Percentiles rank a stretch among this genome's conserved stretches.
These are phyloP conservation scores for Sminthurides bifidus DNA, from an alignment of 1,140 invertebrate genomes.

Conservation along the genomic window DNA sequence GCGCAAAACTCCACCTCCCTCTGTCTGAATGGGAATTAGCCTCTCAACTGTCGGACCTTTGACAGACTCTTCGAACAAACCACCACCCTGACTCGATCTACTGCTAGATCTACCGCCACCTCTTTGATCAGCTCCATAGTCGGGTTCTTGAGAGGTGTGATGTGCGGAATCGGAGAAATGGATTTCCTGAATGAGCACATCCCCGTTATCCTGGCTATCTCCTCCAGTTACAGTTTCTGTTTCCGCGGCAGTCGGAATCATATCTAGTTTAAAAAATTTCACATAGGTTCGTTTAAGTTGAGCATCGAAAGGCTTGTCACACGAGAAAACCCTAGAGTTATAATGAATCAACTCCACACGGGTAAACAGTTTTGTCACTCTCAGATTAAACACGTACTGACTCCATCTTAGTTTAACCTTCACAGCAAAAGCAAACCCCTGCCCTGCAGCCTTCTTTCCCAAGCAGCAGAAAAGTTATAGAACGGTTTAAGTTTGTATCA, in stretches of 20 bases:
- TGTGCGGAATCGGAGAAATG: neutral
- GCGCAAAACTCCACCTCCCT: neutral
- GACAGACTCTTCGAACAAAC: neutral
- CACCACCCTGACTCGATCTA: neutral
- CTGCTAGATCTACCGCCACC: neutral
- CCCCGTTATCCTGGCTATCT: neutral
- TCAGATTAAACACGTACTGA: too few species aligned
- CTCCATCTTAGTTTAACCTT: too few species aligned
- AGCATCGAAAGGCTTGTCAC: too few species aligned
- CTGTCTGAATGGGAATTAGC: neutral
- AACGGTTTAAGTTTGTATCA: too few species aligned
- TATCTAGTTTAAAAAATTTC: too few species aligned
- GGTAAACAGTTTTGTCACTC: too few species aligned
- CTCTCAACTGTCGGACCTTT: neutral
- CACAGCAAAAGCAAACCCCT: too few species aligned
- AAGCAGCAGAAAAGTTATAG: too few species aligned
- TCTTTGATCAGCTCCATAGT: neutral
- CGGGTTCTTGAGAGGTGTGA: neutral
- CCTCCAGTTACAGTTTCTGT: neutral
- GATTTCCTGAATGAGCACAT: constrained; percentile 6
- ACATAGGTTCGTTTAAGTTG: too few species aligned
- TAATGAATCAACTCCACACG: too few species aligned
- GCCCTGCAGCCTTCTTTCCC: too few species aligned
- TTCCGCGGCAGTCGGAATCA: constrained; percentile 7
- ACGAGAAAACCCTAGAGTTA: too few species aligned